These are phyloP conservation scores for Eospalax fontanierii DNA, from an alignment of 2,797 vertebrate genomes.

Conservation along the genomic window DNA sequence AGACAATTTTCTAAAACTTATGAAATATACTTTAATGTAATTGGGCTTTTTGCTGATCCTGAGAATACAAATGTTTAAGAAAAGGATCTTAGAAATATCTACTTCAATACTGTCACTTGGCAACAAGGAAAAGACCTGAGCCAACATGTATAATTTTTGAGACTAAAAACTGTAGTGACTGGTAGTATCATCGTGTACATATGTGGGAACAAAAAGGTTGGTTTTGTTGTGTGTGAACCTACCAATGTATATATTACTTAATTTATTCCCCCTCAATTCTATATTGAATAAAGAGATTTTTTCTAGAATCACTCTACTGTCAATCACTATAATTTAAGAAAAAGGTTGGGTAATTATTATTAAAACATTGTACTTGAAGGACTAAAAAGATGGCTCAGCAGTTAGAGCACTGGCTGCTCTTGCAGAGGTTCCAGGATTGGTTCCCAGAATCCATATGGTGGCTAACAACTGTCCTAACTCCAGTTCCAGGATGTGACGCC, in stretches of 20 bases:
- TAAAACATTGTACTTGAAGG: background rate
- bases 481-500: too few relatives aligned
- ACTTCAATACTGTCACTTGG: background rate
- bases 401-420: too few relatives aligned
- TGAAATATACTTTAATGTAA: conserved; percentile 28
- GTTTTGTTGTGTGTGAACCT: background rate
- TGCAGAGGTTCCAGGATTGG: too few relatives aligned
- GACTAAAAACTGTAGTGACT: background rate
- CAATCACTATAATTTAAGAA: background rate
- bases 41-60: conserved; percentile 7
- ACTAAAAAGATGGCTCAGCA: background rate
- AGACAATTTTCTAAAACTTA: conserved; percentile 53
- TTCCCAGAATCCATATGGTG: too few relatives aligned
- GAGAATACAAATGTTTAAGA: conserved; percentile 19
- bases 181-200: background rate
- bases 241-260: background rate
- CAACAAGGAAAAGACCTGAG: conserved; percentile 36
- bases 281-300: background rate
- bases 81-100: background rate
- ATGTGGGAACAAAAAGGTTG: background rate
- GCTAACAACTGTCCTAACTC: too few relatives aligned
- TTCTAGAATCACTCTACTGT: conserved; percentile 27
- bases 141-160: conserved; percentile 46
- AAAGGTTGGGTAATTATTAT: background rate
- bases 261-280: background rate